Evolutionary conservation across 2,113 vertebrate species (phyloP).

Genomic region (Gorsachius goisagi): DNA sequence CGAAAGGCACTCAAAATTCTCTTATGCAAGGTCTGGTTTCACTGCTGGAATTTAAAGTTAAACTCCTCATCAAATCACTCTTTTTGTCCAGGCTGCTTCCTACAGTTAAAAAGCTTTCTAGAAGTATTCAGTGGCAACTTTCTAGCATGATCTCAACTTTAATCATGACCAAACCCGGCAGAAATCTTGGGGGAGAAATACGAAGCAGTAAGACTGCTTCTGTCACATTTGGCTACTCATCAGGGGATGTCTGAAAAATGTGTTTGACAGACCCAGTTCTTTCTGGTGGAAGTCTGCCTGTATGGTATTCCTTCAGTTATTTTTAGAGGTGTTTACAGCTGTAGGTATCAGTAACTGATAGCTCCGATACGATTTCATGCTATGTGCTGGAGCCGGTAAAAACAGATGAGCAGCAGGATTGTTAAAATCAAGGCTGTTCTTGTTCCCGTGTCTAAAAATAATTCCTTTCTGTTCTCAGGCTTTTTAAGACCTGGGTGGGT

Average conservation of each 20-base stretch:
- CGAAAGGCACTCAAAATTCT: neutral
- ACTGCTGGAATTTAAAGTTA: neutral
- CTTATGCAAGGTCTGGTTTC: neutral
- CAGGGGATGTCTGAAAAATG: neutral
- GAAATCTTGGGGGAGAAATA: neutral
- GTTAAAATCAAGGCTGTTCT: neutral
- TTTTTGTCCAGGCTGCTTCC: neutral
- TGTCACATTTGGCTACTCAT: neutral
- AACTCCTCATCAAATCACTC: neutral
- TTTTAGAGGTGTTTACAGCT: conserved; percentile 35
- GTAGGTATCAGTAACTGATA: neutral
- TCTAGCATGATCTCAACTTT: neutral
- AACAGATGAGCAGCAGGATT: conserved; percentile 1
- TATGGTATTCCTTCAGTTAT: neutral
- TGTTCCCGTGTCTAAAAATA: neutral
- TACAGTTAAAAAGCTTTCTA: neutral
- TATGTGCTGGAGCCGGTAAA: neutral
- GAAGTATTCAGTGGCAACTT: neutral
- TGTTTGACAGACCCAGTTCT: conserved; percentile 14
- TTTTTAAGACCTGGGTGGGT: neutral
- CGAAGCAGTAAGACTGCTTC: neutral
- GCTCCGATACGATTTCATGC: neutral
- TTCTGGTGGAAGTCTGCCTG: neutral
- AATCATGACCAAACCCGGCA: neutral
- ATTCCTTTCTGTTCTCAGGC: neutral